phyloP scores from a whole-genome alignment of 2,113 vertebrate genomes.

The Bucco capensis region DNA sequence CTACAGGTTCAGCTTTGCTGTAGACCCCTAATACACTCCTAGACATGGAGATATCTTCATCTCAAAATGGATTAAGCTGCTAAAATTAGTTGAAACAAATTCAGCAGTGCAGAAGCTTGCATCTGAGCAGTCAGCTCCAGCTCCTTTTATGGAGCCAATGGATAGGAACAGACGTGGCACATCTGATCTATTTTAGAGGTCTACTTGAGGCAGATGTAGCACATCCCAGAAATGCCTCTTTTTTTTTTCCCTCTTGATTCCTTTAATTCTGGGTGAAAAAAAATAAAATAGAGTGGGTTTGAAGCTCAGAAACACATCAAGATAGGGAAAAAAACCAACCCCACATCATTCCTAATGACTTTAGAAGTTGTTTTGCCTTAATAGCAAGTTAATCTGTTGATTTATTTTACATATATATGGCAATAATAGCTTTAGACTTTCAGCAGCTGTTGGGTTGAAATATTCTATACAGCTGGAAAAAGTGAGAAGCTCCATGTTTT shows the following conservation, averaged over 20 bases:
- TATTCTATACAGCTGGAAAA: not conserved
- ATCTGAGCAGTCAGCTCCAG: not conserved
- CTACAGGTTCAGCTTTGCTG: not conserved
- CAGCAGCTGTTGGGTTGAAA: not conserved
- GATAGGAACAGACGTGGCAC: not conserved
- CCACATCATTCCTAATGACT: not conserved
- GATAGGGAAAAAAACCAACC: too few relatives aligned
- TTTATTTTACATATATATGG: not conserved
- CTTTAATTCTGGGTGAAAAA: not conserved
- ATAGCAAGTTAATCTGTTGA: not conserved
- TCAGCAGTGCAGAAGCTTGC: not conserved
- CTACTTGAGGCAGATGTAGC: not conserved
- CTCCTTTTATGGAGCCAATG: not conserved
- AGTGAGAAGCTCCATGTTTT: not conserved
- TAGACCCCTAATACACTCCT: not conserved
- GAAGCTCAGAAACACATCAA: not conserved
- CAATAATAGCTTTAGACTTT: not conserved
- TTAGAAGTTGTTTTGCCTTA: not conserved
- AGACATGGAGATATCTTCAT: not conserved
- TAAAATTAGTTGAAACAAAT: conserved; percentile 9
- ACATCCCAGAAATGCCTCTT: not conserved
- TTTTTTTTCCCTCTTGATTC: not conserved
- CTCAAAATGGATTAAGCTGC: not conserved
- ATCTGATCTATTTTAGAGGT: conserved; percentile 8
- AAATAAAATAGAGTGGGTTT: not conserved